A percentile compares a stretch with the other conserved stretches of the same genome.
Evolutionary conservation across 2,888 invertebrate species (phyloP).

Genomic region (Rhodophaea formosa): DNA sequence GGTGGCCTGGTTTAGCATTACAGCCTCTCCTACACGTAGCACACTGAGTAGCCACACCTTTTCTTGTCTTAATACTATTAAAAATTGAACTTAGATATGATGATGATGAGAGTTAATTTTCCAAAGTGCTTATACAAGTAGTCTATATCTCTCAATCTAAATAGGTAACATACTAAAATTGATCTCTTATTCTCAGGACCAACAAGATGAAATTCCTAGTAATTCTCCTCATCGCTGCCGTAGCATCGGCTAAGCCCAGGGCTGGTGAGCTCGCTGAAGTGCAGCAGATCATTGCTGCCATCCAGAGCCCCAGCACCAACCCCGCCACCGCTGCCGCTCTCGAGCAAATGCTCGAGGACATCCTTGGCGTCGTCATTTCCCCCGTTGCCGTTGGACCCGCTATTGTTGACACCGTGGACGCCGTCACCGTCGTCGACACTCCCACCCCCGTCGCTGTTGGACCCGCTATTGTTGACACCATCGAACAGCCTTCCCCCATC

Average conservation of each 20-base stretch:
- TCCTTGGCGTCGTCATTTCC: slow-evolving; percentile 15
- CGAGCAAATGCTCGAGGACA: slow-evolving; percentile 36
- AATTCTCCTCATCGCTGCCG: slow-evolving; percentile 53
- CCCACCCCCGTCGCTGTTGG: slow-evolving; percentile 10
- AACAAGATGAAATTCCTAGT: slow-evolving; percentile 60
- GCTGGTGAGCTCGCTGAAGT: slow-evolving; percentile 36
- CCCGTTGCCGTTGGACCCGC: slow-evolving; percentile 19
- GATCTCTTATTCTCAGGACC: slow-evolving; percentile 33
- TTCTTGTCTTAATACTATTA: no score
- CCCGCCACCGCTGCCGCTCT: slow-evolving; percentile 50
- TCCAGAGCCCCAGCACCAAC: slow-evolving; percentile 54
- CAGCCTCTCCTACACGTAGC: no score
- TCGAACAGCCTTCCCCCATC: neutral
- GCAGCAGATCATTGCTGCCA: slow-evolving; percentile 50
- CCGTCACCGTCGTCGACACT: neutral
- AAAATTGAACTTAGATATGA: no score
- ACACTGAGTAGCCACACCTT: no score
- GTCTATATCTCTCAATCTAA: no score
- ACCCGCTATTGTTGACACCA: slow-evolving; percentile 14
- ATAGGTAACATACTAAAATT: no score
- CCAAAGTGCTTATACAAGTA: no score
- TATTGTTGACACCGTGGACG: slow-evolving; percentile 16
- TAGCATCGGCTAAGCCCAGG: slow-evolving; percentile 46
- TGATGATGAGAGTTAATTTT: no score
- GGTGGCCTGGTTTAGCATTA: no score